These are phyloP conservation scores for Drosophila siamana DNA, from an alignment of 2,888 invertebrate species.

Conservation along the genomic window DNA sequence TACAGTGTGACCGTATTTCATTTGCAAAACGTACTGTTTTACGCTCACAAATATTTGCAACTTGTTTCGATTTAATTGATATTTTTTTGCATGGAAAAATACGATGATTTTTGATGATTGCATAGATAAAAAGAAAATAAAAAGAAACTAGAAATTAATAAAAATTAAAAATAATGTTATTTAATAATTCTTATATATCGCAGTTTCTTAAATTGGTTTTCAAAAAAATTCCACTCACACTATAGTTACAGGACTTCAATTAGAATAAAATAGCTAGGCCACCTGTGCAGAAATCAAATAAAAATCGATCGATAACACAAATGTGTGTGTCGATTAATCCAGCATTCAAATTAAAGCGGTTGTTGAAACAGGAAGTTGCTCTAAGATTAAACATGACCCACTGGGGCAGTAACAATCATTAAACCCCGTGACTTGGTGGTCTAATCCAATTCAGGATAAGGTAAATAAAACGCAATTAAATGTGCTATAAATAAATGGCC, in stretches of 20 bases:
- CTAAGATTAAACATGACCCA: no score
- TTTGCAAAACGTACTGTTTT: neutral
- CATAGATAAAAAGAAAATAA: no score
- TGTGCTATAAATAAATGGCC: neutral
- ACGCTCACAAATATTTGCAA: neutral
- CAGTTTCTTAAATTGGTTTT: neutral
- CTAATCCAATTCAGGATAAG: neutral
- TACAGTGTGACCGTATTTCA: neutral
- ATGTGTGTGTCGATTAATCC: no score
- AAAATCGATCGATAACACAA: no score
- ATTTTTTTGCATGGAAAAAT: neutral
- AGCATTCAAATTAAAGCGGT: neutral
- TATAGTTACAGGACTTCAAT: no score
- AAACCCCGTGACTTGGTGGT: neutral
- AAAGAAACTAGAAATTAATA: no score
- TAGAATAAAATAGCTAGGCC: neutral
- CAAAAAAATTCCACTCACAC: no score
- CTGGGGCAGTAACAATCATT: neutral
- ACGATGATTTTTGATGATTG: no score
- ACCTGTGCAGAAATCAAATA: no score
- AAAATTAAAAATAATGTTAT: no score
- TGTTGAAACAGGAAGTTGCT: neutral
- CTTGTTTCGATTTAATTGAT: neutral
- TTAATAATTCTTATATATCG: no score
- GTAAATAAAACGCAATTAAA: neutral